Base-by-base conservation (phyloP, 2,888 invertebrate species). In the Acrobasis suavella region DNA sequence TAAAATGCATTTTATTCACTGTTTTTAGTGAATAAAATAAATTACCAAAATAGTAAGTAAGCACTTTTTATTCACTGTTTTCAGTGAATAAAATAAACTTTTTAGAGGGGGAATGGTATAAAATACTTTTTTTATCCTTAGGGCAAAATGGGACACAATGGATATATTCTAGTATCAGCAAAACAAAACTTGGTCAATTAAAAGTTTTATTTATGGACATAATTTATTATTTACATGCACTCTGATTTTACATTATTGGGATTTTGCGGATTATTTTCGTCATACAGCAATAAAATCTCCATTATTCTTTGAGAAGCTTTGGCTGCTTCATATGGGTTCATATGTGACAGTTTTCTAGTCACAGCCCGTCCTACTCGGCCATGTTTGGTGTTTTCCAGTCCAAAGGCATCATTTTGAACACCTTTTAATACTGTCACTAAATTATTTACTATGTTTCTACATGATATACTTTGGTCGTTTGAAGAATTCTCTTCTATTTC, bases 241-340 rank as follows among this genome's bases (percentile, higher is more conserved):
- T 56, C 56, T 12, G 60, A 16, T 38, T 77, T 77, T 14, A 74
- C 32, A 71, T 80, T 82, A 79, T 89, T 91, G 22, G 89, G 89
- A 76, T 91, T 91, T 39, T 74, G 67, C 50, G 87, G 85, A 77
- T 82, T 91, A 68, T 84, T 77, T 67, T 79, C 73, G 73, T 91
- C 82, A 78, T 91, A 90, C 2, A 82, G 62, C 9, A 83, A 68
- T 58, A 92, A 77, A 64, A 91, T 78, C 62, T 86, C 84, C 65
- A 83, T 78, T 59, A 92, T 90, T 78, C 86, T 86, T 49, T 74
- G 72, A 2, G 86, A 77, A 9, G 80, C 64, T 68, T 68, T 73
- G 42, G 86, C 83, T 39, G 91, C 91, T 64, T 89, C 82, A 71
- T 76, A 86, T 1, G 89, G 83, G 69, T 74, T 80, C 74, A 91